Evolutionary conservation across 2,888 invertebrate genomes (phyloP).

Genomic region (Lepetodrilus schrolli): DNA sequence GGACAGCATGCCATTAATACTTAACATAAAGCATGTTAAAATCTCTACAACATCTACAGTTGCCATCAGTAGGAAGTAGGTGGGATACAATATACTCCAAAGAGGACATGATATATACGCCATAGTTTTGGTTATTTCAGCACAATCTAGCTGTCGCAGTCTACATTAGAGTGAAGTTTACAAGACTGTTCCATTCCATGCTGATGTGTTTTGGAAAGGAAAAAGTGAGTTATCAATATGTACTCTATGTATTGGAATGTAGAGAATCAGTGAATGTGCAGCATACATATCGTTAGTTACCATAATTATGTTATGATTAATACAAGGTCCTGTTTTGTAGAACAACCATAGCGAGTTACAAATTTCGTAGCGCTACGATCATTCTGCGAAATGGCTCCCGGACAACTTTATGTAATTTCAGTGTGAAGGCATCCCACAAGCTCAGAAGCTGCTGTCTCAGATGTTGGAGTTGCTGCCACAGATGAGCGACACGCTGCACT

Average conservation of each 20-base stretch:
- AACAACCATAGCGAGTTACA: too few relatives aligned
- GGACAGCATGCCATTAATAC: too few relatives aligned
- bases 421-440: constrained; percentile 80
- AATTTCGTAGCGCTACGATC: too few relatives aligned
- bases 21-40: neutral
- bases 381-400: neutral
- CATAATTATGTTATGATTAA: too few relatives aligned
- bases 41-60: neutral
- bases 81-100: neutral
- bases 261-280: too few relatives aligned
- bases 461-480: constrained; percentile 88
- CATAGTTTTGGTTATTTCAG: constrained; percentile 56
- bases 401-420: constrained; percentile 38
- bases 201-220: constrained; percentile 81
- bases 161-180: constrained; percentile 86
- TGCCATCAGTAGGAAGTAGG: neutral
- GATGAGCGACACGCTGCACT: constrained; percentile 84
- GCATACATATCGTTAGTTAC: too few relatives aligned
- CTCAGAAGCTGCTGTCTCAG: constrained; percentile 86
- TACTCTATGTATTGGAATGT: too few relatives aligned
- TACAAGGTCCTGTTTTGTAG: too few relatives aligned
- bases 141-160: constrained; percentile 75
- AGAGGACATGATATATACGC: too few relatives aligned
- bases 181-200: constrained; percentile 89
- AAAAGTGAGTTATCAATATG: constrained; percentile 61